phyloP scores from a whole-genome alignment of 2,888 invertebrate genomes.

The Sinopyrophorus schimmeli region DNA sequence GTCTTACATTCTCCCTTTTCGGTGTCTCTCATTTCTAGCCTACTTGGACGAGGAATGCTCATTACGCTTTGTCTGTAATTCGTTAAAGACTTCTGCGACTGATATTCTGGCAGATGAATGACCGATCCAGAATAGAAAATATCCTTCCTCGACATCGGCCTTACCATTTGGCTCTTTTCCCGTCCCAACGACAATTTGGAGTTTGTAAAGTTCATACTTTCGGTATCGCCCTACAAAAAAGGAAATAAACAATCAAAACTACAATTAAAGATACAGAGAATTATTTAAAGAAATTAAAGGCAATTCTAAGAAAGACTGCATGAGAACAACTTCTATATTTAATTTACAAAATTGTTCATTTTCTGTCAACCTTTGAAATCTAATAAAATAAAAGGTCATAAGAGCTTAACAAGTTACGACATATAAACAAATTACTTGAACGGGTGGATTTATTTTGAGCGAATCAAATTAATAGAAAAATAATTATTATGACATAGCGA shows the following conservation, averaged over 20 bases:
- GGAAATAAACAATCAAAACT: neutral
- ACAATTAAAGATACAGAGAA: too few relatives aligned
- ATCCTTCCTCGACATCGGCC: constrained; percentile 92
- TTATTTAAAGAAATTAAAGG: too few relatives aligned
- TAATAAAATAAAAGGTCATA: too few relatives aligned
- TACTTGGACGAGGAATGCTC: constrained; percentile 75
- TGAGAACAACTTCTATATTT: too few relatives aligned
- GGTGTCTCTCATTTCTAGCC: constrained; percentile 65
- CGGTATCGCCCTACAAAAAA: constrained; percentile 56
- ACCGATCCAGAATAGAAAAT: constrained; percentile 98
- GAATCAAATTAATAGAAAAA: too few relatives aligned
- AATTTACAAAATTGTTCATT: too few relatives aligned
- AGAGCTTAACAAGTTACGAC: too few relatives aligned
- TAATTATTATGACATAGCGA: constrained; percentile 13
- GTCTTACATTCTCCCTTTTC: constrained; percentile 71
- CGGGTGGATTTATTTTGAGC: too few relatives aligned
- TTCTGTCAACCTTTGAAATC: too few relatives aligned
- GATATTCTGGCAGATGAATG: constrained; percentile 88
- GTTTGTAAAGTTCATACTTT: constrained; percentile 70
- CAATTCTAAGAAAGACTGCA: too few relatives aligned
- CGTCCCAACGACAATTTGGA: constrained; percentile 65
- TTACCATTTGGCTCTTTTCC: constrained; percentile 71
- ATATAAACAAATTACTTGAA: too few relatives aligned
- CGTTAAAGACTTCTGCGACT: constrained; percentile 87
- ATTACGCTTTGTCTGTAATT: constrained; percentile 91